These are phyloP conservation scores for Hofmannophila pseudospretella DNA, from an alignment of 2,888 invertebrate species.

Conservation along the genomic window DNA sequence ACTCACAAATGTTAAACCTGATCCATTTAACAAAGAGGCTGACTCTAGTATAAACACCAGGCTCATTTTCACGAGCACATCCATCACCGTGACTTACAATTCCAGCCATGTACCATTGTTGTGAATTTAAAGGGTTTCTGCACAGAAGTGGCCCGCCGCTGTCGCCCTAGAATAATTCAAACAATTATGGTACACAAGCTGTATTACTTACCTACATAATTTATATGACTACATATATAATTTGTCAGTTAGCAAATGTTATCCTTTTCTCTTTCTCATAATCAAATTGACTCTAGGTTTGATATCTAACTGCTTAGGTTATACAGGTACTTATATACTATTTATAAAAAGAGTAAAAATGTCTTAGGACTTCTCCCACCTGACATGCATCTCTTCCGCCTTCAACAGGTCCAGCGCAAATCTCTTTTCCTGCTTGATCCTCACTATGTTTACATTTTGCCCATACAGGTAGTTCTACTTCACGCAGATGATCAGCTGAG, in stretches of 20 bases:
- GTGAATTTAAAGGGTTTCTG: slow-evolving; percentile 80
- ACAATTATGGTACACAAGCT: no score
- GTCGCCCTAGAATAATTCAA: slow-evolving; percentile 79
- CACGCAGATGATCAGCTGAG: slow-evolving; percentile 87
- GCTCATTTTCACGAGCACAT: slow-evolving; percentile 87
- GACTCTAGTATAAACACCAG: slow-evolving; percentile 90
- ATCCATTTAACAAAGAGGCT: slow-evolving; percentile 88
- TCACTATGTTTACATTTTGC: slow-evolving; percentile 80
- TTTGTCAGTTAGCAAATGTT: no score
- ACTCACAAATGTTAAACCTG: slow-evolving; percentile 77
- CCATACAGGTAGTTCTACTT: slow-evolving; percentile 87
- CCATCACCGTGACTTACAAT: slow-evolving; percentile 93
- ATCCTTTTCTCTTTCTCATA: no score
- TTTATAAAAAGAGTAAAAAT: no score
- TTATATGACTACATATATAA: no score
- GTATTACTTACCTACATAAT: no score
- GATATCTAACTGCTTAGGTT: no score
- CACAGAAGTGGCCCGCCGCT: slow-evolving; percentile 92
- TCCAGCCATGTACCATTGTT: slow-evolving; percentile 89
- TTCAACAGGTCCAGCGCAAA: slow-evolving; percentile 85
- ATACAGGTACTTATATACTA: no score
- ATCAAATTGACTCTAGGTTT: no score
- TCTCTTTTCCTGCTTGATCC: slow-evolving; percentile 82
- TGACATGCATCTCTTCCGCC: slow-evolving; percentile 92
- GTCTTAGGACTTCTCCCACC: slow-evolving; percentile 48